These are phyloP conservation scores for Pilophorus perplexus DNA, from an alignment of 2,888 invertebrate species.

Conservation along the genomic window DNA sequence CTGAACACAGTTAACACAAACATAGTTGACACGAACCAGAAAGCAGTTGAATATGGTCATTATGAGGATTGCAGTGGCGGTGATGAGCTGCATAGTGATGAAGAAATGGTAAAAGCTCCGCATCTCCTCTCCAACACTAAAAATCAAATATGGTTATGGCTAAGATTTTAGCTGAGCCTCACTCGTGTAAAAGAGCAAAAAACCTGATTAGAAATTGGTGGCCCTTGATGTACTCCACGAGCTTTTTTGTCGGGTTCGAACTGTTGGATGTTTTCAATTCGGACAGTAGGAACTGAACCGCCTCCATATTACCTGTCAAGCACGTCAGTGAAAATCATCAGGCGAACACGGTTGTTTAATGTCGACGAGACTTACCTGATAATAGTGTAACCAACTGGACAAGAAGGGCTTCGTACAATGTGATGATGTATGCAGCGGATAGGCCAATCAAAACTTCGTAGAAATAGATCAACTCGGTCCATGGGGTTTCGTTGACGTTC, in stretches of 20 bases:
- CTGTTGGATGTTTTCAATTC: not conserved
- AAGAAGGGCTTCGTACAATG: conserved; percentile 9
- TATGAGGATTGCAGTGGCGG: conserved; percentile 11
- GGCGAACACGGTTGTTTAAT: too few relatives aligned
- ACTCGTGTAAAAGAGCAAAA: too few relatives aligned
- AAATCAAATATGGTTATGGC: not conserved
- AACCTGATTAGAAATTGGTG: conserved; percentile 20
- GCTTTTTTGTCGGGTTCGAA: not conserved
- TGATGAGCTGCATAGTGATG: conserved; percentile 10
- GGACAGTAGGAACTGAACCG: not conserved
- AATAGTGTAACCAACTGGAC: conserved; percentile 8
- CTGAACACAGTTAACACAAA: not conserved
- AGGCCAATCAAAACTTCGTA: conserved; percentile 15
- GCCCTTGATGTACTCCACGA: conserved; percentile 21
- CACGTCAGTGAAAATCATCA: too few relatives aligned
- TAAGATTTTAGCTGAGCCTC: too few relatives aligned
- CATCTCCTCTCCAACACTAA: conserved; percentile 17
- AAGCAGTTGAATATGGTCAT: conserved; percentile 24
- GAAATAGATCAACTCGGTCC: conserved; percentile 11
- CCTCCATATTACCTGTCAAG: not conserved
- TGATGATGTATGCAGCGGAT: conserved; percentile 5
- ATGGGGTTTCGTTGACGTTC: not conserved
- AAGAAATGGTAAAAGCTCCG: not conserved
- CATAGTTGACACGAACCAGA: not conserved
- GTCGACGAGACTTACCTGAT: too few relatives aligned